These are phyloP conservation scores for Polyodon spathula DNA, from an alignment of 2,113 vertebrate genomes.

Conservation along the genomic window DNA sequence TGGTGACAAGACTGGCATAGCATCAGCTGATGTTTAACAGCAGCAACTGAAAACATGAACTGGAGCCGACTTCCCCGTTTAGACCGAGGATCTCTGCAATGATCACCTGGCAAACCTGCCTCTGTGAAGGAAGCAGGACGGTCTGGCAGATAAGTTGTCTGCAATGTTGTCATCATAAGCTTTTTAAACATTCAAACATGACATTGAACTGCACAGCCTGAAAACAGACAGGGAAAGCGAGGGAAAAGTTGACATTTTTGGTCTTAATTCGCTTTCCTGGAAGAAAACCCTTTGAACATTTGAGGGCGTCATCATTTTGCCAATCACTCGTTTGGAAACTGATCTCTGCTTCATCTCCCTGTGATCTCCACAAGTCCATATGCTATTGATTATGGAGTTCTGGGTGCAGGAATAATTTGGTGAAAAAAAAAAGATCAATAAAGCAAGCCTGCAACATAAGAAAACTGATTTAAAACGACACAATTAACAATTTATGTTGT, in stretches of 20 bases:
- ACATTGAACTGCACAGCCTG: slow-evolving; percentile 11
- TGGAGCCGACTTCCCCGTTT: slow-evolving; percentile 8
- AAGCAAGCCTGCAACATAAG: slow-evolving; percentile 29
- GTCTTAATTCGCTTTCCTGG: slow-evolving; percentile 36
- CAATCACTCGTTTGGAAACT: slow-evolving; percentile 49
- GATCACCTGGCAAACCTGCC: background rate
- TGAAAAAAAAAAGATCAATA: slow-evolving; percentile 38
- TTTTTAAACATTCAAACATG: slow-evolving; percentile 36
- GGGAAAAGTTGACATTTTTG: slow-evolving; percentile 23
- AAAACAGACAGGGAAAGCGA: slow-evolving; percentile 33
- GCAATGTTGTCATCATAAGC: slow-evolving; percentile 38
- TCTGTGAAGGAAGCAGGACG: slow-evolving; percentile 16
- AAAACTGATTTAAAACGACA: slow-evolving; percentile 15
- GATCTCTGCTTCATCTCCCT: slow-evolving; percentile 38
- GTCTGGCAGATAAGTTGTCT: slow-evolving; percentile 28
- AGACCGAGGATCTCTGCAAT: background rate
- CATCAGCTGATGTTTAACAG: too few species aligned
- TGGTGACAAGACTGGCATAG: too few species aligned
- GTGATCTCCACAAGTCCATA: slow-evolving; percentile 39
- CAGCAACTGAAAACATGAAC: background rate
- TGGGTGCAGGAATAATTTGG: slow-evolving; percentile 36
- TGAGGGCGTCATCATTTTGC: slow-evolving; percentile 48
- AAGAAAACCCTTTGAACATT: slow-evolving; percentile 50
- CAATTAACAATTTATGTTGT: slow-evolving; percentile 14
- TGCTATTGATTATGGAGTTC: slow-evolving; percentile 24